phyloP scores from a whole-genome alignment of 2,888 invertebrate genomes.

The Agrilus mali region DNA sequence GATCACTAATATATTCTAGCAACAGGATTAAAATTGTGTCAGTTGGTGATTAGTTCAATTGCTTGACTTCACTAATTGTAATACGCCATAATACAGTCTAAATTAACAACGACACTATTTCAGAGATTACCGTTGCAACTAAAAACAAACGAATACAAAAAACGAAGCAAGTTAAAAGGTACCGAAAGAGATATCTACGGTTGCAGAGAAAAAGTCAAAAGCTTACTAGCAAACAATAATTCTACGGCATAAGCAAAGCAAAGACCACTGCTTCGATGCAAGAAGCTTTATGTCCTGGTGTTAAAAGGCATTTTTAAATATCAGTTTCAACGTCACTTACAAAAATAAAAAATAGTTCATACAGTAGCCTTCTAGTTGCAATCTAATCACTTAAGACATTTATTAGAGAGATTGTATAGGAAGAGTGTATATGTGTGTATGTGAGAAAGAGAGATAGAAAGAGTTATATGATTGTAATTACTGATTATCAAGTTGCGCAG shows the following conservation, averaged over 20 bases:
- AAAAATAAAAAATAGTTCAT: slow-evolving; percentile 27
- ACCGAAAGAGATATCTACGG: slow-evolving; percentile 18
- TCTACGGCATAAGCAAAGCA: slow-evolving; percentile 32
- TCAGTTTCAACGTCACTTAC: slow-evolving; percentile 23
- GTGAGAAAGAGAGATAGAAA: too few species aligned
- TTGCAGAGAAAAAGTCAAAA: slow-evolving; percentile 33
- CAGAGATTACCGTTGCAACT: slow-evolving; percentile 4
- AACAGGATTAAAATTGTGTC: too few species aligned
- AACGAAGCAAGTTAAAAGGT: slow-evolving; percentile 21
- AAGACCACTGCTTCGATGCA: slow-evolving; percentile 34
- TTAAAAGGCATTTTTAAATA: slow-evolving; percentile 29
- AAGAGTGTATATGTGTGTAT: too few species aligned
- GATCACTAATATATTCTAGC: too few species aligned
- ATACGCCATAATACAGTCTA: background rate
- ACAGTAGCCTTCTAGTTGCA: slow-evolving; percentile 3
- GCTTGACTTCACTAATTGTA: too few species aligned
- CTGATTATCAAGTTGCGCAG: too few species aligned
- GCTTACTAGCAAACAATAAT: slow-evolving; percentile 30
- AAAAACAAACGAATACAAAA: slow-evolving; percentile 11
- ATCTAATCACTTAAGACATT: too few species aligned
- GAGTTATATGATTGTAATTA: too few species aligned
- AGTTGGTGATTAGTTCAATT: too few species aligned
- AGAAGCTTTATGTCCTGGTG: slow-evolving; percentile 36
- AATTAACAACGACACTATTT: background rate
- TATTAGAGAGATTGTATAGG: too few species aligned